Base-by-base conservation (phyloP, 2,797 vertebrate genomes). In the Anas acuta region DNA sequence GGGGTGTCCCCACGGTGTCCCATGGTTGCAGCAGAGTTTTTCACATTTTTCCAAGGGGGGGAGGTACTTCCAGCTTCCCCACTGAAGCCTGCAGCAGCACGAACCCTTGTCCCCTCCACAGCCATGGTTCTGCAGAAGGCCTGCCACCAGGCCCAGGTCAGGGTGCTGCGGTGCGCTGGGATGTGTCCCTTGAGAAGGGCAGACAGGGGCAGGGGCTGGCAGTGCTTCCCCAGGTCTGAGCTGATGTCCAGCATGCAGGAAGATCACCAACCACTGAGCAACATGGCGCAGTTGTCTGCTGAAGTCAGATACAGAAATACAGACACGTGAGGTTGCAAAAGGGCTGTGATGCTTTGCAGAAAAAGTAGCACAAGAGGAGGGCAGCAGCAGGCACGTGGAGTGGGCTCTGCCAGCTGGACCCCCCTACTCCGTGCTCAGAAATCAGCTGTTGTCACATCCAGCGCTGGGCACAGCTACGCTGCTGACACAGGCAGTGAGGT, bases 361-460 rank as follows among this genome's bases (percentile, higher is more conserved):
- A 39, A 43, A 13, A 0, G 4, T 6, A 26, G 2, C 4, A 12
- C n/a, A 11, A 23, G 28, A n/a, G 39, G 4, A n/a, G 69, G n/a
- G 22, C 60, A 5, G 5, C 32, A 20, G 57, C 4, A 5, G n/a
- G 73, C 65, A 47, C 18, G 4, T 4, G 13, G 54, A n/a, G 7
- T 11, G 65, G 13, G 58, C 30, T 35, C 41, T 9, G 51, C 30
- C 1, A 0, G 49, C 17, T 3, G 26, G 39, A 19, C n/a, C 64
- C 3, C 1, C 5, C 0, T 3, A 16, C 7, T 6, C 23, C 3
- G 1, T 1, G 3, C 33, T 20, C 3, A 2, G 25, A 56, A 64
- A 64, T 2, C 23, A 37, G 47, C 62, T 39, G 12, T n/a, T 30
- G n/a, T 69, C 53, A 19, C 45, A 5, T 33, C 57, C 72, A 71